phyloP scores from a whole-genome alignment of 2,797 vertebrate species.

The Podarcis lilfordi region DNA sequence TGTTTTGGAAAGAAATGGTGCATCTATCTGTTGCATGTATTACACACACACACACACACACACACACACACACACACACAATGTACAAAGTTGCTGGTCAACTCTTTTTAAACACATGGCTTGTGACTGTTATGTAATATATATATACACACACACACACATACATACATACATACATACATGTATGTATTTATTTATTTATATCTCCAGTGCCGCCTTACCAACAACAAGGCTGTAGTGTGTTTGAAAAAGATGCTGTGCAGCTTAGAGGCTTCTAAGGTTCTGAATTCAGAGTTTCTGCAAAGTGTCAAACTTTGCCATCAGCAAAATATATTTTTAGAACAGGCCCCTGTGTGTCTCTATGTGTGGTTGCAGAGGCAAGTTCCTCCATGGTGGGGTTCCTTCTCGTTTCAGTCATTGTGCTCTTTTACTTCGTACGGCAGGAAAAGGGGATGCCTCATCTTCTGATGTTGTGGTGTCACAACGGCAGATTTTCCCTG shows the following conservation, averaged over 20 bases:
- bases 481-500: conserved; percentile 34
- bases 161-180: no score
- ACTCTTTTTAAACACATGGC: conserved; percentile 83
- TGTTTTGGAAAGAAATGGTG: conserved; percentile 58
- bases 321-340: conserved; percentile 78
- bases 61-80: background rate
- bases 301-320: conserved; percentile 80
- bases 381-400: background rate
- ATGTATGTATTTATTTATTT: background rate
- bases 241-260: conserved; percentile 69
- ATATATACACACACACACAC: background rate
- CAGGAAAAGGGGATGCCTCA: conserved; percentile 52
- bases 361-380: conserved; percentile 59
- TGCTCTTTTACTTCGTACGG: background rate
- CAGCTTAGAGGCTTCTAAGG: conserved; percentile 69
- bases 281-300: conserved; percentile 72
- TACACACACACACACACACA: conserved; percentile 37
- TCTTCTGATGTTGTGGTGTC: conserved; percentile 32
- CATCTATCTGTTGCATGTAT: conserved; percentile 59
- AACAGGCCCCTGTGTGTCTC: conserved; percentile 72
- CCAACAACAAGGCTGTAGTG: conserved; percentile 76
- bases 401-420: conserved; percentile 1
- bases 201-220: conserved; percentile 80
- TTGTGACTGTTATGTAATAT: conserved; percentile 88
- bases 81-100: conserved; percentile 80